These are phyloP conservation scores for Ametastegia equiseti DNA, from an alignment of 2,888 invertebrate species.

Conservation along the genomic window DNA sequence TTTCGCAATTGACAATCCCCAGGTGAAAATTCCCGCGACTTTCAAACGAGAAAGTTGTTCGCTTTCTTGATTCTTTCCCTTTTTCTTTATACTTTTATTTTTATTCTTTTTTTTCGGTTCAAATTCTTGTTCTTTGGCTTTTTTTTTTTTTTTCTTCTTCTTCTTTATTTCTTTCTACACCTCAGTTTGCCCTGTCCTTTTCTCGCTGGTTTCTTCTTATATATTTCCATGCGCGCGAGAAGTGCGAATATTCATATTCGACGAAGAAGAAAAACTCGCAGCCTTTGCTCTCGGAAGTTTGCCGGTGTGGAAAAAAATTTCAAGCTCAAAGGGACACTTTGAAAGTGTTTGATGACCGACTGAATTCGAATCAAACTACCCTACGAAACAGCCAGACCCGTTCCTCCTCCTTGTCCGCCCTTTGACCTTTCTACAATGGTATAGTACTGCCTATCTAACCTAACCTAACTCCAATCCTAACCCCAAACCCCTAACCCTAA, in stretches of 20 bases:
- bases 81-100: constrained; percentile 48
- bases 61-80: neutral
- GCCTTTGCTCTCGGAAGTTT: constrained; percentile 26
- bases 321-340: constrained; percentile 38
- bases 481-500: neutral
- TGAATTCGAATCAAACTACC: constrained; percentile 42
- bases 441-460: neutral
- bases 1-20: constrained; percentile 39
- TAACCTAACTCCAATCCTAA: neutral
- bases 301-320: constrained; percentile 12
- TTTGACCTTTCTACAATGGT: constrained; percentile 18
- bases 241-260: constrained; percentile 24
- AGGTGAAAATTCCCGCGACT: constrained; percentile 32
- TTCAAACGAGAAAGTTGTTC: constrained; percentile 35
- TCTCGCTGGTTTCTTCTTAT: neutral
- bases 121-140: constrained; percentile 11
- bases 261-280: neutral
- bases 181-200: neutral
- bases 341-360: constrained; percentile 41
- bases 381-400: too few relatives aligned
- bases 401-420: too few relatives aligned
- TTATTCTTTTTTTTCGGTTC: constrained; percentile 16
- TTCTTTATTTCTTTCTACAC: constrained; percentile 9
- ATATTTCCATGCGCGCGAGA: neutral
- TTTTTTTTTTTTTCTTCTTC: neutral